Evolutionary conservation across 1,140 invertebrate species (phyloP).

Genomic region (Drosophila mayri): DNA sequence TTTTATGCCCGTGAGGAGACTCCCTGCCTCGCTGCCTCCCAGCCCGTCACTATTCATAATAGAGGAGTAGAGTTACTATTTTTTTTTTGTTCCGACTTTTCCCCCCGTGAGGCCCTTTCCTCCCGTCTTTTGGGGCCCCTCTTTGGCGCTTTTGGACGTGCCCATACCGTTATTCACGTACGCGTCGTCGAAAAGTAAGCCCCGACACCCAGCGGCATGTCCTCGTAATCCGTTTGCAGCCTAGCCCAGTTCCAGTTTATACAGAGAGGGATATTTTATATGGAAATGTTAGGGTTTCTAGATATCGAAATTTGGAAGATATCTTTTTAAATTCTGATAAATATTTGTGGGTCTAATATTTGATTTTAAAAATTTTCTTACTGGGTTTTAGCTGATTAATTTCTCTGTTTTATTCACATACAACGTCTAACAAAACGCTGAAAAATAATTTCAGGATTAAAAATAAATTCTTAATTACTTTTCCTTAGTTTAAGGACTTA

Average conservation of each 20-base stretch:
- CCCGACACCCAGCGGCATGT: constrained; percentile 79
- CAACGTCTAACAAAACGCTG: too few relatives aligned
- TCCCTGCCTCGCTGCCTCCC: not conserved
- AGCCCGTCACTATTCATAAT: constrained; percentile 71
- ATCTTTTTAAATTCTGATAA: not conserved
- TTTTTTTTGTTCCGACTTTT: constrained; percentile 47
- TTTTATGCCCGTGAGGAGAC: constrained; percentile 22
- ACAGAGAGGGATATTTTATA: not conserved
- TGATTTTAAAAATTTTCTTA: not conserved
- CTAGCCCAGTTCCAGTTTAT: constrained; percentile 56
- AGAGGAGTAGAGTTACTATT: constrained; percentile 75
- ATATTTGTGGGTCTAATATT: not conserved
- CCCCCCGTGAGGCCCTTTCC: not conserved
- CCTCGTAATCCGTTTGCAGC: constrained; percentile 82
- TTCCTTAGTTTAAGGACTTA: not conserved
- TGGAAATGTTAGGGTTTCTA: not conserved
- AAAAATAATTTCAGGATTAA: too few relatives aligned
- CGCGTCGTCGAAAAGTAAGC: constrained; percentile 77
- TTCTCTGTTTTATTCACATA: not conserved
- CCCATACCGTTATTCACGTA: constrained; percentile 74
- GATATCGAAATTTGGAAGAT: not conserved
- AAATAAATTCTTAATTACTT: too few relatives aligned
- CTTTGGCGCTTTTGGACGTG: constrained; percentile 50
- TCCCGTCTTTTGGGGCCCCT: not conserved
- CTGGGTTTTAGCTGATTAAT: not conserved